A percentile compares a stretch with the other conserved stretches of the same genome.
These are phyloP conservation scores for Platorchestia sp. DNA, from an alignment of 1,140 invertebrate species.

Conservation along the genomic window DNA sequence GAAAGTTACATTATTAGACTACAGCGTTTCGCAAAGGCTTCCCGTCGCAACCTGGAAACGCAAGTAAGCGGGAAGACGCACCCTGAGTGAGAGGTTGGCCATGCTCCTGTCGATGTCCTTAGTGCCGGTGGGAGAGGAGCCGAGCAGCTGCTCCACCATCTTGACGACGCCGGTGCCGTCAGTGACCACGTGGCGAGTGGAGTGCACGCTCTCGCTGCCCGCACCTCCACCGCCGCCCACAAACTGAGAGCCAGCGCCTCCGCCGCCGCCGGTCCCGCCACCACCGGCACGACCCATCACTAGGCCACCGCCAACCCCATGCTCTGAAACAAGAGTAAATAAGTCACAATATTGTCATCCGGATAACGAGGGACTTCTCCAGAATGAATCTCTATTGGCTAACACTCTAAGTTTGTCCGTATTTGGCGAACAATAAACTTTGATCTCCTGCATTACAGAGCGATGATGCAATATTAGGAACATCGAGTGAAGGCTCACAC, in stretches of 20 bases:
- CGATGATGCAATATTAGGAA: background rate
- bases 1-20: no score
- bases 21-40: no score
- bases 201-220: slow-evolving; percentile 2
- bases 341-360: background rate
- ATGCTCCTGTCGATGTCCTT: slow-evolving; percentile 79
- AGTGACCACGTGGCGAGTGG: slow-evolving; percentile 68
- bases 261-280: slow-evolving; percentile 71
- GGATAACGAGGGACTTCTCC: background rate
- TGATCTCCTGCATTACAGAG: background rate
- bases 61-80: slow-evolving; percentile 46
- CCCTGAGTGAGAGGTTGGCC: slow-evolving; percentile 68
- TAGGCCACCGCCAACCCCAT: slow-evolving; percentile 73
- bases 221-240: background rate
- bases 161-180: slow-evolving; percentile 90
- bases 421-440: background rate
- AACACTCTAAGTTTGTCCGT: background rate
- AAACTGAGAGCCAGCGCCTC: slow-evolving; percentile 80
- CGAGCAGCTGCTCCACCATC: slow-evolving; percentile 98
- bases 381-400: background rate
- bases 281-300: slow-evolving; percentile 68
- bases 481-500: background rate
- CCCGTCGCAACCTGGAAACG: no score
- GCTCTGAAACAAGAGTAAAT: slow-evolving; percentile 61
- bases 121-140: slow-evolving; percentile 88